Percentiles rank a stretch among this genome's conserved stretches.
These are phyloP conservation scores for Antheraea assamensis DNA, from an alignment of 2,888 invertebrate species.

Conservation along the genomic window DNA sequence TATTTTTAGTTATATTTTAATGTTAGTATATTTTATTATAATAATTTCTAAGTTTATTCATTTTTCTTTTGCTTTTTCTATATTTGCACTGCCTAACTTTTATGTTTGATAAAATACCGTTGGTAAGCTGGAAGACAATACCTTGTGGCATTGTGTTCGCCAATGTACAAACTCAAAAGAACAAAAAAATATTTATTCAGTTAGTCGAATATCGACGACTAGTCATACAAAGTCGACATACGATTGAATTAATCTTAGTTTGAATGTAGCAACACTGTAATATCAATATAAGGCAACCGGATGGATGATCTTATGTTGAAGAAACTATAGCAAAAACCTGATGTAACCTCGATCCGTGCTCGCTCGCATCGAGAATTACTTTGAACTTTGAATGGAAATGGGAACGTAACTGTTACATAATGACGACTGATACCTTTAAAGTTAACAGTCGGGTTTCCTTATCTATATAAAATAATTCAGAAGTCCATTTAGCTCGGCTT, in stretches of 20 bases:
- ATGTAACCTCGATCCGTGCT: not conserved
- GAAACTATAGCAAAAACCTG: not conserved
- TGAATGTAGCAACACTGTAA: not conserved
- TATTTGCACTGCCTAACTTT: too few relatives aligned
- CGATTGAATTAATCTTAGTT: not conserved
- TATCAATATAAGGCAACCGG: conserved; percentile 1
- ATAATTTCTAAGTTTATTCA: too few relatives aligned
- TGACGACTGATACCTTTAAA: not conserved
- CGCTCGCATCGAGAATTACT: not conserved
- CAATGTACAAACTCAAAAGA: too few relatives aligned
- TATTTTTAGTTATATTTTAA: too few relatives aligned
- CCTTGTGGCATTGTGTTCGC: too few relatives aligned
- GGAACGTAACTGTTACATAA: conserved; percentile 3
- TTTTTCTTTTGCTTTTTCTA: too few relatives aligned
- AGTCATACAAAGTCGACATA: not conserved
- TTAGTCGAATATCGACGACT: too few relatives aligned
- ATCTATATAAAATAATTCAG: not conserved
- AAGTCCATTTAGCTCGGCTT: not conserved
- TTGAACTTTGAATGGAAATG: conserved; percentile 2
- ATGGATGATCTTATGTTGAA: not conserved
- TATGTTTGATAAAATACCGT: too few relatives aligned
- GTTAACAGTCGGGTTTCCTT: not conserved
- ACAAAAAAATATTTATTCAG: too few relatives aligned
- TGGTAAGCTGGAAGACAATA: too few relatives aligned
- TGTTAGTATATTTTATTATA: too few relatives aligned